phyloP scores from a whole-genome alignment of 2,888 invertebrate genomes.

The Polylopha cassiicola region DNA sequence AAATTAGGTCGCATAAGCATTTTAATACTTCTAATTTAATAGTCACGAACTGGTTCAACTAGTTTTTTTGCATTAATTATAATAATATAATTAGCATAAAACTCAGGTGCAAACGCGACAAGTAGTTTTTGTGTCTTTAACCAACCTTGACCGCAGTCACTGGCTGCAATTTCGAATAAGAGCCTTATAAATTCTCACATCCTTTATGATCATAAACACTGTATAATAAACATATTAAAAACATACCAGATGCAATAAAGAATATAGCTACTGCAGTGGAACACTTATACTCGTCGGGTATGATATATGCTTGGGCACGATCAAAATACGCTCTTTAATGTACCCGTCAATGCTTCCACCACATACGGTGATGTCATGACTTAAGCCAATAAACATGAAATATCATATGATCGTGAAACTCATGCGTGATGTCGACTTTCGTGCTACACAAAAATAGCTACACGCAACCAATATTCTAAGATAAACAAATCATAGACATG shows the following conservation, averaged over 20 bases:
- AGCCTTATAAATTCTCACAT: slow-evolving; percentile 2
- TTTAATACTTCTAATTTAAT: too few relatives aligned
- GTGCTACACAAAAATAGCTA: slow-evolving; percentile 53
- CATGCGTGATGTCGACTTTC: slow-evolving; percentile 54
- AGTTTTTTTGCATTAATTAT: too few relatives aligned
- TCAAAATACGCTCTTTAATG: slow-evolving; percentile 63
- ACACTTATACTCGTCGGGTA: slow-evolving; percentile 38
- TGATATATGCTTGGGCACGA: slow-evolving; percentile 40
- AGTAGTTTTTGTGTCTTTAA: slow-evolving; percentile 1
- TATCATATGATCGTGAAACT: slow-evolving; percentile 60
- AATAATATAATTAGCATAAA: background rate
- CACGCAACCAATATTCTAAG: slow-evolving; percentile 47
- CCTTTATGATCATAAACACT: slow-evolving; percentile 28
- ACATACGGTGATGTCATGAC: slow-evolving; percentile 71
- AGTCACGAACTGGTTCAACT: too few relatives aligned
- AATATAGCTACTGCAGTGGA: slow-evolving; percentile 31
- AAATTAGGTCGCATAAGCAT: too few relatives aligned
- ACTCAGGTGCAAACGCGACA: background rate
- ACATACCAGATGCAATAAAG: slow-evolving; percentile 31
- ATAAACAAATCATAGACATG: slow-evolving; percentile 45
- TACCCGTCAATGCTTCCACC: slow-evolving; percentile 60
- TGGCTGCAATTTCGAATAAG: slow-evolving; percentile 14
- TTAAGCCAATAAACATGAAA: slow-evolving; percentile 70
- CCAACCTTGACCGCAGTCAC: slow-evolving; percentile 3
- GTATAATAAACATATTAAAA: slow-evolving; percentile 37